These are phyloP conservation scores for Drosophila erecta DNA, from an alignment of 1,140 invertebrate genomes.

Conservation along the genomic window DNA sequence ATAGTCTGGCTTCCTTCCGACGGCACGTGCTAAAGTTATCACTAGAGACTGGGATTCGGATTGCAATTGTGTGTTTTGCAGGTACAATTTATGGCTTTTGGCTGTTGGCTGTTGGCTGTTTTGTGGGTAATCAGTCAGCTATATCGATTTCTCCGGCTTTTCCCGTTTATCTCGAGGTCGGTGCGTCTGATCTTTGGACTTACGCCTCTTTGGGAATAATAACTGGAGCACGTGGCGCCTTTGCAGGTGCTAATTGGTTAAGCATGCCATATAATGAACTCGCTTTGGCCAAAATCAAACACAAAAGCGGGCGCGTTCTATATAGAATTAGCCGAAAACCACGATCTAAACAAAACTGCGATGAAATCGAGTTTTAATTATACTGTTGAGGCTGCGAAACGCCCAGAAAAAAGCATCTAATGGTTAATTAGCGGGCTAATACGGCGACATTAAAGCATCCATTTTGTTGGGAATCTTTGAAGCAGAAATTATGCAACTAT, in stretches of 20 bases:
- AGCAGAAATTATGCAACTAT: not conserved
- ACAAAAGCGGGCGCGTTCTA: conserved; percentile 18
- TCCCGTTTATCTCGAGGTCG: not conserved
- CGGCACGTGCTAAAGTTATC: conserved; percentile 53
- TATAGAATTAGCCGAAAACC: conserved; percentile 34
- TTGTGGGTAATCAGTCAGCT: conserved; percentile 23
- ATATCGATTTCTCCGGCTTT: conserved; percentile 8
- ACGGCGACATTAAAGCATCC: conserved; percentile 17
- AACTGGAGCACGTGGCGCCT: conserved; percentile 42
- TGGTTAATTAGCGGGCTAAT: conserved; percentile 31
- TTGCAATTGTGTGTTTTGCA: conserved; percentile 11
- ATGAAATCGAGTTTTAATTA: conserved; percentile 41
- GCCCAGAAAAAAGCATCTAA: conserved; percentile 24
- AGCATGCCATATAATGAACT: conserved; percentile 67
- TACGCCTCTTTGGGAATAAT: conserved; percentile 16
- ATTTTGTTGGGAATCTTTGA: conserved; percentile 17
- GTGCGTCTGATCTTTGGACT: conserved; percentile 36
- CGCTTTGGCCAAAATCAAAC: conserved; percentile 14
- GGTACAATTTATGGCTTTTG: conserved; percentile 10
- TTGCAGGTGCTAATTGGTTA: conserved; percentile 57
- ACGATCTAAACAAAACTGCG: conserved; percentile 23
- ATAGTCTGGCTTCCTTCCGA: conserved; percentile 40
- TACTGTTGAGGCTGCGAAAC: conserved; percentile 7
- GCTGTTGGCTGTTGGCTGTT: no score
- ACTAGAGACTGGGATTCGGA: conserved; percentile 3